Evolutionary conservation across 2,797 vertebrate genomes (phyloP), one percentile per base, ranked within the genome.

Genomic region (Muscicapa striata): DNA sequence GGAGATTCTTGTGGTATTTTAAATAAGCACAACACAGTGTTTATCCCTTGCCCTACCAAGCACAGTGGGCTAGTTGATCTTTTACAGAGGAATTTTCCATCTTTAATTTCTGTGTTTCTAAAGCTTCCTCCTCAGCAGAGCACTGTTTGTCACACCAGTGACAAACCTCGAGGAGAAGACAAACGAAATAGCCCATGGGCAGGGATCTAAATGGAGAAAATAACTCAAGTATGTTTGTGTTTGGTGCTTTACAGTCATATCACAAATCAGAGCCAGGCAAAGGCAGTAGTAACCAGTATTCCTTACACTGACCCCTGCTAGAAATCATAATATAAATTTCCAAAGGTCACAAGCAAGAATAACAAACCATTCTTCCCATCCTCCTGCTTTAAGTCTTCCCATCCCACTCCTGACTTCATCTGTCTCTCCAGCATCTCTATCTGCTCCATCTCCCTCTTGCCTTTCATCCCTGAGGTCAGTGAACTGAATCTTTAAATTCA

Each of bases 1-100:
- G 41, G 55, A 84, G 40, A 41, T 77, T 43, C 83, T 79, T 86
- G 81, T 0, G 2, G 61, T 69, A 54, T 84, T 93, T 94, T 70
- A 90, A 95, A 92, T 83, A 93, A 95, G 84, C 57, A 67, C 38
- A 72, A 22, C 5, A 2, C 40, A 38, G 41, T 84, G 61, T 95
- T 95, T 84, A 74, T 89, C 74, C 90, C 49, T 87, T 89, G 67
- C 80, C 52, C 84, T 73, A 87, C 45, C 45, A 69, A 79, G 49
- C 45, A 76, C 70, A 66, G 64, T 64, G 84, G 81, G 40, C 74
- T 89, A 79, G 49, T 40, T 84, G 77, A 88, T 84, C 69, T 93
- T 90, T 79, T 66, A 82, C 45, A 76, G 86, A 90, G 90, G 83
- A 95, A 95, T 94, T 94, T 95, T 95, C 95, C 80, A 23, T 86